These are phyloP conservation scores for Parascotia fuliginaria DNA, from an alignment of 2,888 invertebrate species.

Conservation along the genomic window DNA sequence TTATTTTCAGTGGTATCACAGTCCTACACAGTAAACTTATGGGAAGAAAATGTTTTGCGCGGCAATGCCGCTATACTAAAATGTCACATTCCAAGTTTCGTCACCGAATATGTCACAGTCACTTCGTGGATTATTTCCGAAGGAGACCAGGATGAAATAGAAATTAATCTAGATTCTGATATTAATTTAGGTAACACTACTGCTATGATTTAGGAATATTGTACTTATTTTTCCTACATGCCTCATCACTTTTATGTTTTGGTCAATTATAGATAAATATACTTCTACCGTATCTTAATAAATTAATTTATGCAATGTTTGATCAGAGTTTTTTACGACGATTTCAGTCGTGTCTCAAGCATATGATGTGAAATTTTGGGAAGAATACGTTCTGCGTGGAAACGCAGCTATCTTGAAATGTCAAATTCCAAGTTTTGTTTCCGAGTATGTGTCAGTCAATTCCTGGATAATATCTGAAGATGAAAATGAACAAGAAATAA, in stretches of 20 bases:
- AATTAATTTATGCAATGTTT: background rate
- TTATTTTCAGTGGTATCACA: conserved; percentile 92
- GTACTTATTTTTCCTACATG: conserved; percentile 26
- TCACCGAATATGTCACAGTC: conserved; percentile 95
- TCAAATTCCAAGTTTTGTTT: conserved; percentile 96
- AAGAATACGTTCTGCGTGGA: conserved; percentile 95
- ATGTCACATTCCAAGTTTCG: conserved; percentile 97
- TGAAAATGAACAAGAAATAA: conserved; percentile 75
- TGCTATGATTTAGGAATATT: conserved; percentile 19
- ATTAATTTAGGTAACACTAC: conserved; percentile 70
- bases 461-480: conserved; percentile 94
- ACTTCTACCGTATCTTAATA: background rate
- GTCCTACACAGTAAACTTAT: conserved; percentile 94
- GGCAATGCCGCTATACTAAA: conserved; percentile 96
- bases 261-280: background rate
- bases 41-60: conserved; percentile 96
- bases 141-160: conserved; percentile 80
- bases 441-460: conserved; percentile 94
- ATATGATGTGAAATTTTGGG: conserved; percentile 96
- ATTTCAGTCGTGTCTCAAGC: conserved; percentile 95
- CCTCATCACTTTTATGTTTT: conserved; percentile 4
- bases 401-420: conserved; percentile 96
- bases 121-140: conserved; percentile 93
- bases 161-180: conserved; percentile 78
- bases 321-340: conserved; percentile 19